These are phyloP conservation scores for Sturnus vulgaris DNA, from an alignment of 2,113 vertebrate genomes.

Conservation along the genomic window DNA sequence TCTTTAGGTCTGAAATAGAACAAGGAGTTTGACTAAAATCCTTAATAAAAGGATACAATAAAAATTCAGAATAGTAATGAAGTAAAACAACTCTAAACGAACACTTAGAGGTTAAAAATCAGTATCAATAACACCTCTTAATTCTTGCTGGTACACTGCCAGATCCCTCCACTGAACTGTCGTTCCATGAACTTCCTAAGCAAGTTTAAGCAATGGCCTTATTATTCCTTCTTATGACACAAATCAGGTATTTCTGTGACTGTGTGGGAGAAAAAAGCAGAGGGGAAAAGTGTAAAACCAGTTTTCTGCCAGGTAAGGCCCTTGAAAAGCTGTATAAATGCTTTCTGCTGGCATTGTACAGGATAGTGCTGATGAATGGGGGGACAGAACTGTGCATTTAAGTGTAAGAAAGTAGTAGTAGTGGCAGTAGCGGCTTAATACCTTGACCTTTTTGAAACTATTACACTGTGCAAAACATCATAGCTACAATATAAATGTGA, in stretches of 20 bases:
- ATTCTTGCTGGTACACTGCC: not conserved
- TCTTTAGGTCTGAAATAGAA: not conserved
- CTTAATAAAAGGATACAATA: not conserved
- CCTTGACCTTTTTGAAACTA: not conserved
- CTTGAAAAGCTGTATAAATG: not conserved
- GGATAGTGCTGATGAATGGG: accelerated
- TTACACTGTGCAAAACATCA: not conserved
- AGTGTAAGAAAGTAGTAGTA: not conserved
- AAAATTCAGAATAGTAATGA: not conserved
- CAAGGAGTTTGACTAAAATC: not conserved
- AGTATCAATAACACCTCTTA: not conserved
- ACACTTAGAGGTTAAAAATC: accelerated
- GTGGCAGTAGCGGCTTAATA: not conserved
- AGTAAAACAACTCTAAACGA: not conserved
- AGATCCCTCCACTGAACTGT: not conserved
- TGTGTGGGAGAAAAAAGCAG: not conserved
- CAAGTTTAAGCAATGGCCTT: not conserved
- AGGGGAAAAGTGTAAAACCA: not conserved
- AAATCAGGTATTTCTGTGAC: not conserved
- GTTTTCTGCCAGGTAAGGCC: not conserved
- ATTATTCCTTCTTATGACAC: not conserved
- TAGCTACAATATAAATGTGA: not conserved
- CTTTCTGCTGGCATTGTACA: not conserved
- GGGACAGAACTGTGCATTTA: not conserved
- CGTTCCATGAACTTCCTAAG: not conserved